Conservation (phyloP, 2,888 invertebrate genomes). For the Kuschelorhynchus macadamiae region DNA sequence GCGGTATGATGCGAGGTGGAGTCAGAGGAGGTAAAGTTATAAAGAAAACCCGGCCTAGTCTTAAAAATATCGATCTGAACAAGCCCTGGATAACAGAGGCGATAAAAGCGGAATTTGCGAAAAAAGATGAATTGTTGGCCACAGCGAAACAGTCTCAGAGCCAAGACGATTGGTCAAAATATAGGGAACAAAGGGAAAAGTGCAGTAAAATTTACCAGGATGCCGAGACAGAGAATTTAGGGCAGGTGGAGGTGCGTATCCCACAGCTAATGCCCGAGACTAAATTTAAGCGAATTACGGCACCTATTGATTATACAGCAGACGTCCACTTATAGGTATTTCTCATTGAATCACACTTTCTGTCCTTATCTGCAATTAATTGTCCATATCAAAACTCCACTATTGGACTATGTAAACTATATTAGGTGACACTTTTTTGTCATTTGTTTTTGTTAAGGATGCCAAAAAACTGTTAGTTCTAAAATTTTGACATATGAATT, state of each 20-base stretch:
- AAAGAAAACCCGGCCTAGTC: slow-evolving; percentile 58
- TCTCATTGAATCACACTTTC: slow-evolving; percentile 54
- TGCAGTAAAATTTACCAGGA: slow-evolving; percentile 72
- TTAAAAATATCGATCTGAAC: slow-evolving; percentile 66
- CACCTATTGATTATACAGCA: slow-evolving; percentile 69
- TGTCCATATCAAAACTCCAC: slow-evolving; percentile 32
- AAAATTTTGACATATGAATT: too few relatives aligned
- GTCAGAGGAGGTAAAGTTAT: slow-evolving; percentile 62
- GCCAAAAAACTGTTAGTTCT: too few relatives aligned
- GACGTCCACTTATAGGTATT: slow-evolving; percentile 68
- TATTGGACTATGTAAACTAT: slow-evolving; percentile 1
- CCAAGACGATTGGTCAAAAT: slow-evolving; percentile 72
- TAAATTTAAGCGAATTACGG: slow-evolving; percentile 66
- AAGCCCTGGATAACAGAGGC: slow-evolving; percentile 75
- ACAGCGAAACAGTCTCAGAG: slow-evolving; percentile 69
- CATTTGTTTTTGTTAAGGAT: background rate
- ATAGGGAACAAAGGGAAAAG: slow-evolving; percentile 73
- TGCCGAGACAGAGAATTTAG: slow-evolving; percentile 72
- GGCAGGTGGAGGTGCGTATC: slow-evolving; percentile 72
- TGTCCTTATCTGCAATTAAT: slow-evolving; percentile 31
- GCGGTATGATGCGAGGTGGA: slow-evolving; percentile 55
- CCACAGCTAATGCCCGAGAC: slow-evolving; percentile 68
- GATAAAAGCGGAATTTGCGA: slow-evolving; percentile 70
- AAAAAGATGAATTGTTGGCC: slow-evolving; percentile 70
- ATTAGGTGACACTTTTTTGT: background rate